Evolutionary conservation across 2,888 invertebrate genomes (phyloP), one percentile per base, ranked within the genome.

Genomic region (Pomacea canaliculata): DNA sequence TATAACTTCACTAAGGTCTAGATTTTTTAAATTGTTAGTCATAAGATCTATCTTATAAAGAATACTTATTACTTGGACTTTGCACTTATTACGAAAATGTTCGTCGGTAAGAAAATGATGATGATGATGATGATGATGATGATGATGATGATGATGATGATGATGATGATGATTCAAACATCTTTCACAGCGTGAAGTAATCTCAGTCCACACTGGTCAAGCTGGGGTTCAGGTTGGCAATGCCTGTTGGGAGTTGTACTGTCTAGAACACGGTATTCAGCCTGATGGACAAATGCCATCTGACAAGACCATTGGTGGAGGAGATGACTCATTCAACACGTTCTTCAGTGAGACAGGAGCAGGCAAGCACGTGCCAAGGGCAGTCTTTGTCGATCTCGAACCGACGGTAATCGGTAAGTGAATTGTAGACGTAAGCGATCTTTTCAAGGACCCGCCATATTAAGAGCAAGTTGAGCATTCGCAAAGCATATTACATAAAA

Each of bases 301-400:
- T 16, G 63, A 63, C 63, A 63, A 63, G 27, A 63, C 63, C 27
- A 27, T 63, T 19, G 63, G 63, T 12, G 63, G 63, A 23, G 63
- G 63, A 27, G 79, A 79, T 23, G 76, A 79, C 62, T 76, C 76
- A 19, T 79, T 79, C 56, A 74, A 67, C 69, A 77, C 79, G 1
- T 79, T 77, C 71, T 79, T 79, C 72, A 63, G 76, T 69, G 97
- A 97, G 92, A 98, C 97, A 79, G 96, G 96, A 70, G 95, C 96
- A 63, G 97, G 97, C 88, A 97, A 97, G 90, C 97, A 97, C 90
- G 97, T 97, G 18, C 97, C 97, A 69, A 93, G 97, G 85, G 88
- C 89, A 96, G 96, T 97, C 78, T 98, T 97, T 89, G 96, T 98
- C 16, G 97, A 98, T 92, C 93, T 98, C 91, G 97, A 98, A 92